phyloP scores from a whole-genome alignment of 2,797 vertebrate genomes.

The Oreortyx pictus region DNA sequence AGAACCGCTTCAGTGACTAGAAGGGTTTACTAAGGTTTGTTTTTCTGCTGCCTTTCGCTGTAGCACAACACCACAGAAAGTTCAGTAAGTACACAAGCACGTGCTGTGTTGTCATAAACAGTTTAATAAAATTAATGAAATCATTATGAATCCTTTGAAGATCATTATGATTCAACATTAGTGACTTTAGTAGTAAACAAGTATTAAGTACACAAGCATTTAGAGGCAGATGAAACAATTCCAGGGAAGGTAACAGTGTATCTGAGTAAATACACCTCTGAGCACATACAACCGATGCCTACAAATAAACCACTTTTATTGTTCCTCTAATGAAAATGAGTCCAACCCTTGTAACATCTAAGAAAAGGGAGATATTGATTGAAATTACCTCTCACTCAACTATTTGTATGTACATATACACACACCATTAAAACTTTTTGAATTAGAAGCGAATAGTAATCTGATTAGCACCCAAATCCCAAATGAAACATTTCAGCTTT shows the following conservation, averaged over 20 bases:
- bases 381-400: not conserved
- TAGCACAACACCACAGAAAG: not conserved
- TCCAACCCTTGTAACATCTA: not conserved
- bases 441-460: conserved; percentile 1
- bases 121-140: not conserved
- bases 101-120: not conserved
- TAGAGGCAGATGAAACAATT: not conserved
- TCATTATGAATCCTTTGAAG: not conserved
- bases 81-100: not conserved
- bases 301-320: not conserved
- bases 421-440: not conserved
- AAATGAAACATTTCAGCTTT: conserved; percentile 31
- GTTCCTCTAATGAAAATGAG: not conserved
- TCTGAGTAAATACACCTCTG: not conserved
- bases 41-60: not conserved
- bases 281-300: not conserved
- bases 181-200: conserved; percentile 7
- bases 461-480: conserved; percentile 42
- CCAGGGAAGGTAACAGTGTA: not conserved
- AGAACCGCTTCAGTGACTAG: not conserved
- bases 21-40: not conserved
- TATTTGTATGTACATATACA: conserved; percentile 1
- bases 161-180: not conserved
- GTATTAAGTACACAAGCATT: not conserved
- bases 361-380: not conserved